Conservation (phyloP, 2,888 invertebrate species). For the Pyrocoelia pectoralis region DNA sequence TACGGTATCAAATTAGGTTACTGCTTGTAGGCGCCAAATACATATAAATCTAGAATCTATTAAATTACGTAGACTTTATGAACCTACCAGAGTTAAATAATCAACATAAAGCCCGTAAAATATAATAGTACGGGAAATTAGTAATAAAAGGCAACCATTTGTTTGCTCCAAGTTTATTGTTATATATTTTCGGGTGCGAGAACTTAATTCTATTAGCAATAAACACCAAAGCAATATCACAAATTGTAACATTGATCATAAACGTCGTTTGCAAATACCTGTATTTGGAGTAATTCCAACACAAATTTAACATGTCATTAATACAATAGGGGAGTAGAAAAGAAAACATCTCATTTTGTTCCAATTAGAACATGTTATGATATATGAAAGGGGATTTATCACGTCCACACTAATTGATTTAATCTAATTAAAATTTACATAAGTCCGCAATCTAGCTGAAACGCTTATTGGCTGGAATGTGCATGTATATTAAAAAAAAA, state of each 20-base stretch:
- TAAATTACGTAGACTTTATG: too few species aligned
- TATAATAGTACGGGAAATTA: constrained; percentile 23
- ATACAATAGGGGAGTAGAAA: background rate
- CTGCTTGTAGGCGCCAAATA: too few species aligned
- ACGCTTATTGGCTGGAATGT: constrained; percentile 1
- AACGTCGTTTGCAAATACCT: constrained; percentile 31
- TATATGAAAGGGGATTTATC: background rate
- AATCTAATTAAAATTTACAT: background rate
- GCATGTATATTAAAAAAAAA: background rate
- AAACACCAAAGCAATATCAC: constrained; percentile 27
- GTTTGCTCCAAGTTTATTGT: constrained; percentile 28
- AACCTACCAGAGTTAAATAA: constrained; percentile 7
- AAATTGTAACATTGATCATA: constrained; percentile 30
- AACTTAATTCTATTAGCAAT: constrained; percentile 32
- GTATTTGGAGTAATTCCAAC: constrained; percentile 17
- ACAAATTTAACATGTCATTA: background rate
- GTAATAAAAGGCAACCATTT: constrained; percentile 27
- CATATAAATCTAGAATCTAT: too few species aligned
- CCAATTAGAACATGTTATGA: background rate
- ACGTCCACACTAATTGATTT: background rate
- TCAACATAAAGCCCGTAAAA: constrained; percentile 24
- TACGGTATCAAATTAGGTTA: too few species aligned
- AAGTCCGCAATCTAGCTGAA: background rate
- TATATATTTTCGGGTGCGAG: constrained; percentile 23
- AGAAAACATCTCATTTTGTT: background rate